Evolutionary conservation across 1,140 invertebrate genomes (phyloP).

Genomic region (Aphis gossypii): DNA sequence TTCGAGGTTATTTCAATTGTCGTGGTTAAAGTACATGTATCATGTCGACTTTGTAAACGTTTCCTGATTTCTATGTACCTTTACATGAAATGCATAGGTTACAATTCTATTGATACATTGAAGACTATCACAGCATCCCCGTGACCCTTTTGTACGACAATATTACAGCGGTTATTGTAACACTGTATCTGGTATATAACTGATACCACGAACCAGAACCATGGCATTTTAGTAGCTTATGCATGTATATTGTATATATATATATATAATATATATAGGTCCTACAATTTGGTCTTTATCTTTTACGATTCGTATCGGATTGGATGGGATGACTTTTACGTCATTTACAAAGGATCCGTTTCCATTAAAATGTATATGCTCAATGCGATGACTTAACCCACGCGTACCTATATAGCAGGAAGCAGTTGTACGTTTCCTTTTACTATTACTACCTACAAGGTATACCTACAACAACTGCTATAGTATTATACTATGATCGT

Average conservation of each 20-base stretch:
- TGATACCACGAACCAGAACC: not conserved
- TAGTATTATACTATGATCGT: not conserved
- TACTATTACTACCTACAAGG: not conserved
- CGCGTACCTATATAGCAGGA: not conserved
- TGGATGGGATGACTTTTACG: not conserved
- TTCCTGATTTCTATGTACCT: not conserved
- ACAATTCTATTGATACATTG: not conserved
- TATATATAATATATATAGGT: not conserved
- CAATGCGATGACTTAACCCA: not conserved
- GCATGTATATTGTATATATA: not conserved
- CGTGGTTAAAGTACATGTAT: not conserved
- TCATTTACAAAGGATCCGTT: slow-evolving; percentile 5
- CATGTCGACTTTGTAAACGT: not conserved
- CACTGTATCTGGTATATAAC: not conserved
- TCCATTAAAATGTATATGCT: slow-evolving; percentile 8
- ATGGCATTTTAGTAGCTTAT: not conserved
- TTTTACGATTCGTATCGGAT: slow-evolving; percentile 10
- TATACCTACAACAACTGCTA: not conserved
- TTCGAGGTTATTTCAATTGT: not conserved
- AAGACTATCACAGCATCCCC: not conserved
- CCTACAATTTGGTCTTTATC: not conserved
- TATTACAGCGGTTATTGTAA: not conserved
- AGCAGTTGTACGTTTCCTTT: not conserved
- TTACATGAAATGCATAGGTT: not conserved
- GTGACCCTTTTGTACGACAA: not conserved